A percentile compares a stretch with the other conserved stretches of the same genome.
phyloP scores from a whole-genome alignment of 2,113 vertebrate genomes.

The Corythaixoides concolor region DNA sequence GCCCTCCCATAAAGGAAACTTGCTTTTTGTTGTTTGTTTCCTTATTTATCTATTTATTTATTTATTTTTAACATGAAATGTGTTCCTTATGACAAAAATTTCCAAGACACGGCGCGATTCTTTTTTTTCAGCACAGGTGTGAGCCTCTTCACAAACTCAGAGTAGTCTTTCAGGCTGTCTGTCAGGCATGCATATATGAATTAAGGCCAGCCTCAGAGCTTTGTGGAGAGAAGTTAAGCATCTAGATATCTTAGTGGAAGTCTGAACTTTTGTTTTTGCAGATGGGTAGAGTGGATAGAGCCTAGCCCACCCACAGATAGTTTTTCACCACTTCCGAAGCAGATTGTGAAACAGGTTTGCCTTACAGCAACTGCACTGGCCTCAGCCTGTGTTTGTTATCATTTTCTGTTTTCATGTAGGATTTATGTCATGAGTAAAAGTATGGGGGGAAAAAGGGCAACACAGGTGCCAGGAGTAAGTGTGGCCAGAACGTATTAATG shows the following conservation, averaged over 20 bases:
- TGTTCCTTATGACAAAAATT: neutral
- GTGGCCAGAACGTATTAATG: neutral
- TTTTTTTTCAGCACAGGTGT: neutral
- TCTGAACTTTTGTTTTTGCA: neutral
- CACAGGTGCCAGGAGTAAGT: neutral
- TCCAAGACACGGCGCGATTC: neutral
- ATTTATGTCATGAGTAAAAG: neutral
- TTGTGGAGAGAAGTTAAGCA: neutral
- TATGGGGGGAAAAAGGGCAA: fast-evolving
- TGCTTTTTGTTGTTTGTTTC: neutral
- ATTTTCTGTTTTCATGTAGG: neutral
- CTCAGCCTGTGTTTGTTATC: neutral
- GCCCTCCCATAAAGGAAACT: neutral
- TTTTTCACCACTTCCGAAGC: neutral
- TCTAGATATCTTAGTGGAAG: neutral
- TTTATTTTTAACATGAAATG: neutral
- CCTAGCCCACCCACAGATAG: neutral
- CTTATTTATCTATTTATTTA: too few species aligned
- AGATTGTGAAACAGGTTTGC: neutral
- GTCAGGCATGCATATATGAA: neutral
- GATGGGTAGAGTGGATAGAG: neutral
- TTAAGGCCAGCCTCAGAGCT: neutral
- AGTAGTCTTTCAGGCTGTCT: neutral
- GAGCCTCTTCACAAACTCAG: neutral
- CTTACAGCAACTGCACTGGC: neutral